phyloP scores from a whole-genome alignment of 2,888 invertebrate species.

The Aelia acuminata region DNA sequence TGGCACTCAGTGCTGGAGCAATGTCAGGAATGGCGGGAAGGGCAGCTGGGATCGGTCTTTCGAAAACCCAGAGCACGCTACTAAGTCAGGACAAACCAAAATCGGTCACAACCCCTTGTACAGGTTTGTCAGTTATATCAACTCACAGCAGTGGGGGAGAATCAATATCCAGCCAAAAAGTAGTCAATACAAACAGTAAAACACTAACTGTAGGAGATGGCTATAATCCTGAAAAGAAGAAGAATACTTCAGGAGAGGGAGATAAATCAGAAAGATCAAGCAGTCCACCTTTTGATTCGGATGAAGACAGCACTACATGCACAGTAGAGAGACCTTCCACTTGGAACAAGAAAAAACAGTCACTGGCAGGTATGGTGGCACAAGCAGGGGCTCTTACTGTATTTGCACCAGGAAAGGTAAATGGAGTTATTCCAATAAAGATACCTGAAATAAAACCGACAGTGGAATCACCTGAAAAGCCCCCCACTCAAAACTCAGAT shows the following conservation, averaged over 20 bases:
- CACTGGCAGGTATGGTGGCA: slow-evolving; percentile 79
- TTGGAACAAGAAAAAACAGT: slow-evolving; percentile 71
- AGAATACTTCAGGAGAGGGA: slow-evolving; percentile 72
- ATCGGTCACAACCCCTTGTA: slow-evolving; percentile 66
- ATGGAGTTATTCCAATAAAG: slow-evolving; percentile 69
- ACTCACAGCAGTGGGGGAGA: slow-evolving; percentile 64
- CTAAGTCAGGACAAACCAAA: slow-evolving; percentile 78
- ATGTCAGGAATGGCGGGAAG: slow-evolving; percentile 92
- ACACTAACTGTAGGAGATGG: slow-evolving; percentile 68
- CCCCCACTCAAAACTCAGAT: slow-evolving; percentile 61
- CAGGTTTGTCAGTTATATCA: slow-evolving; percentile 65
- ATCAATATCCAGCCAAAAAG: slow-evolving; percentile 69
- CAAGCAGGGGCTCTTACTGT: slow-evolving; percentile 76
- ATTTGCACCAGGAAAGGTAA: slow-evolving; percentile 68
- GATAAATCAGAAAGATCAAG: slow-evolving; percentile 89
- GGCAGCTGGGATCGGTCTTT: slow-evolving; percentile 87
- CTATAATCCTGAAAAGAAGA: slow-evolving; percentile 68
- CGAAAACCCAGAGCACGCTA: slow-evolving; percentile 80
- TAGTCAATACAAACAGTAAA: slow-evolving; percentile 66
- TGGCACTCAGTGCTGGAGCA: slow-evolving; percentile 89
- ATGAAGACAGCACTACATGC: slow-evolving; percentile 78
- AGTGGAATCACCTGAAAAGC: slow-evolving; percentile 66
- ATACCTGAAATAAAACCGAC: slow-evolving; percentile 66
- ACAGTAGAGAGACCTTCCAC: slow-evolving; percentile 64
- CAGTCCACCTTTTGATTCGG: slow-evolving; percentile 94